A percentile compares a stretch with the other conserved stretches of the same genome.
Conservation (phyloP, 2,797 vertebrate genomes). For the Megalops cyprinoides region DNA sequence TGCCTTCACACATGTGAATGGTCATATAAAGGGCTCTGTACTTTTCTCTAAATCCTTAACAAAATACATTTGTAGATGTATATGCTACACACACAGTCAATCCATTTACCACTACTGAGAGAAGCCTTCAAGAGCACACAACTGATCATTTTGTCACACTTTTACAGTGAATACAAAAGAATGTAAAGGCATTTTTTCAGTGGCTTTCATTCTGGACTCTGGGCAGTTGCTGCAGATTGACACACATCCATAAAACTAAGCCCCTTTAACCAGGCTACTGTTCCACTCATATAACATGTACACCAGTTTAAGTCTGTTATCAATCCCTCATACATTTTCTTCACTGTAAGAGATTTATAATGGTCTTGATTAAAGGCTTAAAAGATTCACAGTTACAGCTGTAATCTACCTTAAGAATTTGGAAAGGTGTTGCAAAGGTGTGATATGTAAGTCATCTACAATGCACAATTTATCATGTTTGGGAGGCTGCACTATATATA, state of each 20-base stretch:
- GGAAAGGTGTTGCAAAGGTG: background rate
- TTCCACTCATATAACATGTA: too few species aligned
- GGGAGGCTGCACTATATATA: background rate
- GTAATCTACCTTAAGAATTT: background rate
- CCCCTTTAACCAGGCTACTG: too few species aligned
- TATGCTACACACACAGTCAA: slow-evolving; percentile 41
- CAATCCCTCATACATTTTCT: background rate
- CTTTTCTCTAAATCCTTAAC: slow-evolving; percentile 25
- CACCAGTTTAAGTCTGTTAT: too few species aligned
- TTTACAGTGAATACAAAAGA: background rate
- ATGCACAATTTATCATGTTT: background rate
- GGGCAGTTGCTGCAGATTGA: background rate
- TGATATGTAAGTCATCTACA: background rate
- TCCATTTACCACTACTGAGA: slow-evolving; percentile 5
- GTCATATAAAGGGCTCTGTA: slow-evolving; percentile 40
- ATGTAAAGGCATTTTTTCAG: background rate
- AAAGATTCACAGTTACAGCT: background rate
- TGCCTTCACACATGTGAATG: slow-evolving; percentile 54
- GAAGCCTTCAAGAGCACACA: slow-evolving; percentile 5
- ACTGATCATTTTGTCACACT: background rate
- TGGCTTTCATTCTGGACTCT: background rate
- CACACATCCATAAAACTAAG: background rate
- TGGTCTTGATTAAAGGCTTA: background rate
- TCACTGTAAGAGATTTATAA: background rate
- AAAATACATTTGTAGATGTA: slow-evolving; percentile 34